Percentiles rank a stretch among this genome's conserved stretches.
Conservation (phyloP, 1,140 invertebrate genomes). For the Nebria ingens region DNA sequence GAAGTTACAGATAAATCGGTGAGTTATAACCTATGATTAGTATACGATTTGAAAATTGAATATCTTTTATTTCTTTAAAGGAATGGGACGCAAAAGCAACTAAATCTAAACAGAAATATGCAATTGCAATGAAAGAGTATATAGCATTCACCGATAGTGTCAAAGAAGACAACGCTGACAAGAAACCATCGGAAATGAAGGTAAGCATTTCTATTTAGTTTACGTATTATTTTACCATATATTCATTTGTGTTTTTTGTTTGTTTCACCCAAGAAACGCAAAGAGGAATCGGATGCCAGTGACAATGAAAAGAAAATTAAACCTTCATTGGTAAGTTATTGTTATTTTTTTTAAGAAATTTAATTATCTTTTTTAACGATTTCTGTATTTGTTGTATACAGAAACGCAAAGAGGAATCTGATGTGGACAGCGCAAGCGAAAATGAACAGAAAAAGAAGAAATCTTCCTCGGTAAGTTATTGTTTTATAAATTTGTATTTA, state of each 20-base stretch:
- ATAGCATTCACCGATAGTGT: constrained; percentile 42
- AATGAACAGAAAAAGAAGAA: constrained; percentile 23
- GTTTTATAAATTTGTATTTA: neutral
- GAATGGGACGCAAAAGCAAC: constrained; percentile 81
- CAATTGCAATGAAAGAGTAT: constrained; percentile 79
- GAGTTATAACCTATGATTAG: too few relatives aligned
- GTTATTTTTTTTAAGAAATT: too few relatives aligned
- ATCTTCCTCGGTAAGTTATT: constrained; percentile 10
- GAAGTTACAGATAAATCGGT: constrained; percentile 84
- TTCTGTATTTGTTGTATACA: too few relatives aligned
- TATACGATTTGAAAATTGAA: too few relatives aligned
- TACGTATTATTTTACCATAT: neutral
- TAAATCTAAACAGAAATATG: constrained; percentile 78
- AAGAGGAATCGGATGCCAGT: constrained; percentile 22
- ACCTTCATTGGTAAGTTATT: too few relatives aligned
- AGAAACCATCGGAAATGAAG: too few relatives aligned
- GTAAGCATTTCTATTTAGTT: constrained; percentile 8
- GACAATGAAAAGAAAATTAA: constrained; percentile 1
- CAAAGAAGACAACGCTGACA: too few relatives aligned
- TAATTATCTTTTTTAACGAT: too few relatives aligned
- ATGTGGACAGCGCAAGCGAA: constrained; percentile 18
- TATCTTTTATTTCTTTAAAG: too few relatives aligned
- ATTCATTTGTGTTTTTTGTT: constrained; percentile 13
- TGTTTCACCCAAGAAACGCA: constrained; percentile 21
- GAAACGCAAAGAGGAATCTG: constrained; percentile 24